Conservation (phyloP, 2,797 vertebrate genomes). For the Sebastes oblongus region DNA sequence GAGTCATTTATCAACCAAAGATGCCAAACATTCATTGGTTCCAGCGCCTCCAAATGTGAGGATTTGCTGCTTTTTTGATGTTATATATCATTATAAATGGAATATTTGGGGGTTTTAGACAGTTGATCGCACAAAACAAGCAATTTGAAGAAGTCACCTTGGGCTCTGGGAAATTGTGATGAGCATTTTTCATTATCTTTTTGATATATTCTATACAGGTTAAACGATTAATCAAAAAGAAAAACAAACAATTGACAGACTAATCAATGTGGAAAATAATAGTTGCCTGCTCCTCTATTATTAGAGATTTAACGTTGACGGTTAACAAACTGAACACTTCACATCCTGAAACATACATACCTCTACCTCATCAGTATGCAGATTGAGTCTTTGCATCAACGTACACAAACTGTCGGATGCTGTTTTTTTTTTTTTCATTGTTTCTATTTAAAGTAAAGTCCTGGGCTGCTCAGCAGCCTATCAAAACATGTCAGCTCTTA, state of each 20-base stretch:
- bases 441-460: conserved; percentile 34
- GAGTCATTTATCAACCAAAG: too few species aligned
- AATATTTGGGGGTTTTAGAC: not conserved
- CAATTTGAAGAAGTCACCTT: not conserved
- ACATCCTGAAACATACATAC: not conserved
- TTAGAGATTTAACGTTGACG: not conserved
- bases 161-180: not conserved
- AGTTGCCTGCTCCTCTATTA: not conserved
- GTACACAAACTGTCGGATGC: conserved; percentile 45
- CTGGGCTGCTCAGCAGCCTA: conserved; percentile 25
- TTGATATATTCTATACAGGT: not conserved
- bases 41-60: not conserved
- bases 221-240: not conserved
- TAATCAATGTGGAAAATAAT: not conserved
- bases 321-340: not conserved
- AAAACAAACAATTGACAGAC: not conserved
- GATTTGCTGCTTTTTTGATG: not conserved
- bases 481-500: conserved; percentile 48
- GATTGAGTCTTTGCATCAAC: conserved; percentile 9
- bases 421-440: not conserved
- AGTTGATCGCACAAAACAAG: not conserved
- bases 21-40: not conserved
- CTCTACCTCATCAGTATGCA: conserved; percentile 39
- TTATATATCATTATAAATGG: not conserved
- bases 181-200: not conserved